These are phyloP conservation scores for Leptinotarsa undecemlineata DNA, from an alignment of 1,140 invertebrate species.

Conservation along the genomic window DNA sequence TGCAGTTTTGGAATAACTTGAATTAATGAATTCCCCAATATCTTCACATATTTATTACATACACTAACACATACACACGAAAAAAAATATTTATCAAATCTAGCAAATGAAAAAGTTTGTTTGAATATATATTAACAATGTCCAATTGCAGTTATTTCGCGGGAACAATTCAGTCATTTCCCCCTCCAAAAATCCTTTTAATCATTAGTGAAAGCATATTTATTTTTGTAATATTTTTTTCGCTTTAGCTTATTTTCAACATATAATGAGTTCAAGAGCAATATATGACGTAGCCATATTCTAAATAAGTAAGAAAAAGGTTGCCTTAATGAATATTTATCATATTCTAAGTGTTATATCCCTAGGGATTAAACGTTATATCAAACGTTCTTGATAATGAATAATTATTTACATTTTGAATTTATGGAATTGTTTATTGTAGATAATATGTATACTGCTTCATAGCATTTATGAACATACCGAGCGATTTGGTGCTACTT, in stretches of 20 bases:
- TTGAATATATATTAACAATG: not conserved
- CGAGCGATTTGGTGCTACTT: slow-evolving; percentile 42
- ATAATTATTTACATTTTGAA: slow-evolving; percentile 9
- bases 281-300: slow-evolving; percentile 6
- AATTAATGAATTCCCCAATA: not conserved
- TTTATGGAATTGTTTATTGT: slow-evolving; percentile 29
- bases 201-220: slow-evolving; percentile 1
- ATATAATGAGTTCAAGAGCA: not conserved
- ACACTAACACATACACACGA: not conserved
- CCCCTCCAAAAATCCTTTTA: not conserved
- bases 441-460: slow-evolving; percentile 34
- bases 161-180: not conserved
- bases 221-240: slow-evolving; percentile 9
- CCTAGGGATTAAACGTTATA: slow-evolving; percentile 1
- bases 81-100: not conserved
- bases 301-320: slow-evolving; percentile 6
- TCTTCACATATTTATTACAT: not conserved
- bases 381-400: not conserved
- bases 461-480: slow-evolving; percentile 39
- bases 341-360: slow-evolving; percentile 15
- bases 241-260: not conserved
- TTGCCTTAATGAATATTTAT: slow-evolving; percentile 13
- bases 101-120: not conserved
- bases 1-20: not conserved
- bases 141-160: no score